Conservation (phyloP, 2,113 vertebrate species). For the Sander lucioperca region DNA sequence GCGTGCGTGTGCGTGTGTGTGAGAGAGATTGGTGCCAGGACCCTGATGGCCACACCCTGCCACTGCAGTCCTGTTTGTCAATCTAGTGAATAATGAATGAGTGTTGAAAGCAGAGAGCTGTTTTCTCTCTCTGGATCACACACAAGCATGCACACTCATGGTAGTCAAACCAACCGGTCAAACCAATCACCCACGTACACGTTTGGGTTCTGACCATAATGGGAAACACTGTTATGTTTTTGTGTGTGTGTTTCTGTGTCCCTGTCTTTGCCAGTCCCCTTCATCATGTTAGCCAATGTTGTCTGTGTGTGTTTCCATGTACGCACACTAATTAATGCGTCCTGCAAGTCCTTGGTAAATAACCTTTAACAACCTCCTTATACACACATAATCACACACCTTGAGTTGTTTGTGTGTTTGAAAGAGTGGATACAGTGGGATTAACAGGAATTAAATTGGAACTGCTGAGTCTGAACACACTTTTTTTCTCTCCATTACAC, state of each 20-base stretch:
- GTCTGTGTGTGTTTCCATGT: background rate
- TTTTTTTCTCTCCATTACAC: constrained; percentile 18
- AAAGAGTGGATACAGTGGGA: constrained; percentile 46
- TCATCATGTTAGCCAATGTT: background rate
- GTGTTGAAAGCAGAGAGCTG: constrained; percentile 52
- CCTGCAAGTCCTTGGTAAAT: constrained; percentile 35
- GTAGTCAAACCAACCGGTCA: background rate
- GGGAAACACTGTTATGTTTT: constrained; percentile 4
- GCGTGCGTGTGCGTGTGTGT: constrained; percentile 3
- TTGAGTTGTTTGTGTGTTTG: constrained; percentile 19
- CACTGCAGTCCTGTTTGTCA: constrained; percentile 66
- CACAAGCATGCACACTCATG: constrained; percentile 14
- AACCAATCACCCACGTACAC: background rate
- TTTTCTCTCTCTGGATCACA: constrained; percentile 48
- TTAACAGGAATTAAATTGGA: constrained; percentile 59
- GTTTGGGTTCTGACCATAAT: constrained; percentile 7
- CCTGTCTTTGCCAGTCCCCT: background rate
- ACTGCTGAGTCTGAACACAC: constrained; percentile 56
- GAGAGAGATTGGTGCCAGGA: background rate
- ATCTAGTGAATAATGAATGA: constrained; percentile 76
- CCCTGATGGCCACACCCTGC: constrained; percentile 65
- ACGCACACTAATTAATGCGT: constrained; percentile 20
- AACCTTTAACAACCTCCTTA: constrained; percentile 31
- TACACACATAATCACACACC: background rate
- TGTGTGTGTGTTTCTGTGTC: background rate